Percentiles rank a stretch among this genome's conserved stretches.
phyloP scores from a whole-genome alignment of 2,797 vertebrate genomes.

The Scolopax bukidnonensis region DNA sequence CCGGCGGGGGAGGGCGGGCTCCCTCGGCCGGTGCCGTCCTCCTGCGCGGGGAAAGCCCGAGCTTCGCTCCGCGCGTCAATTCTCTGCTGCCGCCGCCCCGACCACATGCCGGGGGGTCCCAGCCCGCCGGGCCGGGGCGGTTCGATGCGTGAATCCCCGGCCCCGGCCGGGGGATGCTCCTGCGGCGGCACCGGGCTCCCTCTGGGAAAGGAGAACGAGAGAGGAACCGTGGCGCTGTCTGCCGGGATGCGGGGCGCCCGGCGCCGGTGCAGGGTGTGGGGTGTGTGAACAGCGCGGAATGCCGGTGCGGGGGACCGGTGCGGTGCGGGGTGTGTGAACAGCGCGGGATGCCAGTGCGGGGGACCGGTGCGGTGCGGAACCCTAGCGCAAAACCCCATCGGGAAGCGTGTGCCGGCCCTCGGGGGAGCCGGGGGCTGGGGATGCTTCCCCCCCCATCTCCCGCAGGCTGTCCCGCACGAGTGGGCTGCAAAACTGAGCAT shows the following conservation, averaged over 20 bases:
- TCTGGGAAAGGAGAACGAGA: background rate
- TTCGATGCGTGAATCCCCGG: background rate
- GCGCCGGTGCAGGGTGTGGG: background rate
- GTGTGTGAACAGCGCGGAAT: background rate
- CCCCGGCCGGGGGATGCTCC: background rate
- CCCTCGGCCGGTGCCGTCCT: background rate
- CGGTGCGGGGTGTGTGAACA: too few species aligned
- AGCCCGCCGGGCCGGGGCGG: background rate
- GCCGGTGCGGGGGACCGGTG: too few species aligned
- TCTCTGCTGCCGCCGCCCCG: background rate
- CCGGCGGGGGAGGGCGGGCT: too few species aligned
- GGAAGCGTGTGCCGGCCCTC: too few species aligned
- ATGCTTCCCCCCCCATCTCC: background rate
- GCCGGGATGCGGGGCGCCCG: background rate
- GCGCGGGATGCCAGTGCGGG: too few species aligned
- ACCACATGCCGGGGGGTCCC: background rate
- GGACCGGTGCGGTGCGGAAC: too few species aligned
- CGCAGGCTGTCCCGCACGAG: fast-evolving
- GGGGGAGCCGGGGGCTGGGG: too few species aligned
- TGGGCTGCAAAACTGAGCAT: background rate
- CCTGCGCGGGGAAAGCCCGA: background rate
- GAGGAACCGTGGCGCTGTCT: background rate
- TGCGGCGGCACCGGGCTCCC: background rate
- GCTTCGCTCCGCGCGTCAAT: too few species aligned
- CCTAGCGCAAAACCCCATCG: too few species aligned